These are phyloP conservation scores for Typhlomys cinereus DNA, from an alignment of 2,113 vertebrate genomes.

Conservation along the genomic window DNA sequence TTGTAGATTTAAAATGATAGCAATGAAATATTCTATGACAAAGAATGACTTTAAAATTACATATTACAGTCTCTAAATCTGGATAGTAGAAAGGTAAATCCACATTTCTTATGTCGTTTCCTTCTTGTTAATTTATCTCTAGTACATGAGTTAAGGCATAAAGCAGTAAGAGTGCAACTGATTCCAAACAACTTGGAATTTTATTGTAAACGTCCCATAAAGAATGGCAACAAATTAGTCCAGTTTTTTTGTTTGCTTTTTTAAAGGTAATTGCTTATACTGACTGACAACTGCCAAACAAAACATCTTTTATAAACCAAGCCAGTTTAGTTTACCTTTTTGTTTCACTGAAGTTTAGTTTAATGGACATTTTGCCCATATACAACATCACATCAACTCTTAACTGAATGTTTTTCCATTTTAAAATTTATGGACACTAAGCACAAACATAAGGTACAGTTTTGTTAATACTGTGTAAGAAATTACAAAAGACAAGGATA, in stretches of 20 bases:
- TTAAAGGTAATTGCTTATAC: conserved; percentile 75
- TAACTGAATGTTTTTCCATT: conserved; percentile 67
- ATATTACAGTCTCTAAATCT: conserved; percentile 23
- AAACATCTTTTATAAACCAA: conserved; percentile 76
- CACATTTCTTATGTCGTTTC: conserved; percentile 57
- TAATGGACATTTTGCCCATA: conserved; percentile 72
- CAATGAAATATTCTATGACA: conserved; percentile 63
- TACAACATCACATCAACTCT: conserved; percentile 71
- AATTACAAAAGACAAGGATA: conserved; percentile 77
- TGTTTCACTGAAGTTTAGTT: conserved; percentile 72
- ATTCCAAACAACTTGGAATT: conserved; percentile 82
- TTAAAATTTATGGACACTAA: conserved; percentile 73
- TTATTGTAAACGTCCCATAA: conserved; percentile 82
- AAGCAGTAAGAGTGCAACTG: conserved; percentile 75
- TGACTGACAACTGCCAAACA: conserved; percentile 71
- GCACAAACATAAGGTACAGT: conserved; percentile 75
- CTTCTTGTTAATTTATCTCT: conserved; percentile 56
- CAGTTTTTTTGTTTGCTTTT: conserved; percentile 62
- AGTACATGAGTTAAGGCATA: conserved; percentile 70
- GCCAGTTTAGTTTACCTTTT: conserved; percentile 67
- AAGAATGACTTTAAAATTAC: conserved; percentile 55
- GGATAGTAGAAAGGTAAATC: conserved; percentile 49
- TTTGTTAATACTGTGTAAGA: conserved; percentile 76
- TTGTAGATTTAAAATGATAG: conserved; percentile 51
- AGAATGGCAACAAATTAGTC: conserved; percentile 80